phyloP scores from a whole-genome alignment of 2,113 vertebrate genomes.

The Pheucticus melanocephalus region DNA sequence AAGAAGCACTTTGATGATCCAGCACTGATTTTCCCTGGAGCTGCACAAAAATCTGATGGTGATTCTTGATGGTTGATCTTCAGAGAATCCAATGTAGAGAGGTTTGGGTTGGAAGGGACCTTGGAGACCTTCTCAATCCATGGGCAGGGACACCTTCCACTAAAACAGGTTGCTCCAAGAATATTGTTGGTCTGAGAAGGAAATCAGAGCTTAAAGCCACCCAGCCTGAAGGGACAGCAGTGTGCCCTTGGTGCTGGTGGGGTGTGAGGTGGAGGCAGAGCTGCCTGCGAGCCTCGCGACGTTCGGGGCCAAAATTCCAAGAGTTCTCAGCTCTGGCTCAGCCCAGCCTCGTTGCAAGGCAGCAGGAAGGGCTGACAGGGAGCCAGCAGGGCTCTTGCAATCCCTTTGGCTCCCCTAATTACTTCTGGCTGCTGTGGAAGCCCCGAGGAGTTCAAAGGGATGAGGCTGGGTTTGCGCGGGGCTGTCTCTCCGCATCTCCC shows the following conservation, averaged over 20 bases:
- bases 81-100: background rate
- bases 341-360: background rate
- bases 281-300: fast-evolving
- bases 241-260: fast-evolving
- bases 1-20: background rate
- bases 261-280: background rate
- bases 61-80: background rate
- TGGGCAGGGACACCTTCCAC: background rate
- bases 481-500: background rate
- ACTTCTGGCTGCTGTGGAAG: conserved; percentile 42
- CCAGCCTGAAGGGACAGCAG: background rate
- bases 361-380: background rate
- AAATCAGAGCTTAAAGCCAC: background rate
- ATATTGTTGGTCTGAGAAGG: background rate
- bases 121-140: background rate
- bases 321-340: background rate
- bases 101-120: background rate
- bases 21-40: background rate
- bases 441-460: conserved; percentile 32
- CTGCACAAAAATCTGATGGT: background rate
- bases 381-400: background rate
- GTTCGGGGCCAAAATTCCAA: background rate
- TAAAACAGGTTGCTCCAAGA: background rate
- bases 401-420: conserved; percentile 1
- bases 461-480: background rate